Base-by-base conservation (phyloP, 2,888 invertebrate genomes). In the Drosophila niveifrons region DNA sequence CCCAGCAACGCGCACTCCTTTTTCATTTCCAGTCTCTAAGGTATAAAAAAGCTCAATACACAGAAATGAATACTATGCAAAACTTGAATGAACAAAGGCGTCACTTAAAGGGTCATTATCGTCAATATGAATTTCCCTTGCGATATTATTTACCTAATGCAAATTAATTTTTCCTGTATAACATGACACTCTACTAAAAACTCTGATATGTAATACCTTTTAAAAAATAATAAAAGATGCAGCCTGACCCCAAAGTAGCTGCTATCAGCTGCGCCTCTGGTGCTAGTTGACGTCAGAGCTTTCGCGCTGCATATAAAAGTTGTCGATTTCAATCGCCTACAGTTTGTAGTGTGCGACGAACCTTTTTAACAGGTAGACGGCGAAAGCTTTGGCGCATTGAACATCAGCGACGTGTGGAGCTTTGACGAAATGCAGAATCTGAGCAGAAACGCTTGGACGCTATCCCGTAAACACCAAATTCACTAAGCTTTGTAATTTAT, bases 371-470 rank as follows among this genome's bases (percentile, higher is more conserved):
- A 58, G 50, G 41, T 47, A 31, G 70, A 67, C 57, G 58, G 34
- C 10, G 13, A 44, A 44, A 66, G 41, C 51, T 53, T 29, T 23
- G 11, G 28, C 53, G 64, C 47, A 47, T 48, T 34, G 13, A 41
- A 17, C 8, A 36, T 4, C 13, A 2, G 13, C 11, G 11, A n/a
- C 39, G 7, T 41, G 39, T 17, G 15, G n/a, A 61, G 52, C 63
- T 67, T 48, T 41, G 29, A 29, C 36, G 18, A 15, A 34, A 84
- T 88, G 84, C 66, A 78, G 65, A 75, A 75, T 72, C 64, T 83
- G 15, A 56, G 62, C 3, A 66, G 62, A 50, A 64, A 52, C 58
- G 66, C 59, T 39, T 72, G 62, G 61, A 15, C 59, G 56, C 64
- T 88, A 43, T 80, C 88, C 80, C 72, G 62, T 47, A 7, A 62